Percentiles rank a stretch among this genome's conserved stretches.
These are phyloP conservation scores for Dynastes tityus DNA, from an alignment of 2,888 invertebrate genomes.

Conservation along the genomic window DNA sequence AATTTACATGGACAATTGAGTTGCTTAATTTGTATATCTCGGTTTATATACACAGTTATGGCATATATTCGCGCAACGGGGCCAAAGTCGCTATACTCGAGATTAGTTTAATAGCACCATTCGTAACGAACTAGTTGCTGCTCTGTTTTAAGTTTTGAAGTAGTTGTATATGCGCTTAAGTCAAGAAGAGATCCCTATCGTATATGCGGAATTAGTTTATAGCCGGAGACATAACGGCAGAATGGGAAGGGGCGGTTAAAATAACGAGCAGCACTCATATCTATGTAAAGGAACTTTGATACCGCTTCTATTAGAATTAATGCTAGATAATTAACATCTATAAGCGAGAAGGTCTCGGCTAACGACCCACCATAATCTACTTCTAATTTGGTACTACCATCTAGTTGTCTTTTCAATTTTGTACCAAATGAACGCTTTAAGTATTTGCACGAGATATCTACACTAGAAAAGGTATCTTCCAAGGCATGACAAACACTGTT, in stretches of 20 bases:
- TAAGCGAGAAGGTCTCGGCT: conserved; percentile 37
- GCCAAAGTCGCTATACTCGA: conserved; percentile 61
- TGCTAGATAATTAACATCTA: conserved; percentile 48
- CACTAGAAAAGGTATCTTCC: neutral
- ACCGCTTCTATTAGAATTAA: conserved; percentile 49
- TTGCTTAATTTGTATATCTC: conserved; percentile 65
- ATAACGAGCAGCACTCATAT: conserved; percentile 46
- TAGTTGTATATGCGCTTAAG: conserved; percentile 57
- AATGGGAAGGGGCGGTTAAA: conserved; percentile 47
- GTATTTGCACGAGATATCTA: neutral
- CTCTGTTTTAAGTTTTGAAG: conserved; percentile 57
- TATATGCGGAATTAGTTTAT: conserved; percentile 60
- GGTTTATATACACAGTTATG: conserved; percentile 64
- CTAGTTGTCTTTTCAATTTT: conserved; percentile 10
- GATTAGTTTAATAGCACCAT: conserved; percentile 65
- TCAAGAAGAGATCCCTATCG: conserved; percentile 58
- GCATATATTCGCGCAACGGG: conserved; percentile 60
- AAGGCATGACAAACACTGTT: too few relatives aligned
- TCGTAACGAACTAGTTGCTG: conserved; percentile 60
- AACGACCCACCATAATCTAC: conserved; percentile 19
- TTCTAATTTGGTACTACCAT: conserved; percentile 21
- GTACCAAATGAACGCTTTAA: conserved; percentile 4
- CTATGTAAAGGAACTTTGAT: conserved; percentile 51
- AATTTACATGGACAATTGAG: conserved; percentile 66
- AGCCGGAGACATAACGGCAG: conserved; percentile 48